A percentile compares a stretch with the other conserved stretches of the same genome.
These are phyloP conservation scores for Rhinoraja longicauda DNA, from an alignment of 2,797 vertebrate species.

Conservation along the genomic window DNA sequence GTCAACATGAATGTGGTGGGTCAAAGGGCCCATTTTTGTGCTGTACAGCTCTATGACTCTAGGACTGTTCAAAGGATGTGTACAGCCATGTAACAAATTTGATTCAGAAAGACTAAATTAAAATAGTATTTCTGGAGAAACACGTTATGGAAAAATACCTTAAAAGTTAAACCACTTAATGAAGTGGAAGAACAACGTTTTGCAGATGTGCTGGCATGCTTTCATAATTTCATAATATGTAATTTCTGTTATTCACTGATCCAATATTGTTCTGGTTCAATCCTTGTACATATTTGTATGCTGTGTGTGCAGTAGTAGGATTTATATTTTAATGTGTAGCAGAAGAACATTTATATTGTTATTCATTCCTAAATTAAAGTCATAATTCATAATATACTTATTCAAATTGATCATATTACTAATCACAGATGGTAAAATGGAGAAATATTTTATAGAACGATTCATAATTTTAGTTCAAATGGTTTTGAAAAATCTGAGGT, in stretches of 20 bases:
- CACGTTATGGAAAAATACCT: neutral
- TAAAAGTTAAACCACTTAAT: neutral
- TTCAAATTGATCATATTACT: no score
- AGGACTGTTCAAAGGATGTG: neutral
- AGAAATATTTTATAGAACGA: neutral
- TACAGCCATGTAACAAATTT: neutral
- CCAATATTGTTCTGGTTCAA: neutral
- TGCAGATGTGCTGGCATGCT: neutral
- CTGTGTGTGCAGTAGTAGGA: neutral
- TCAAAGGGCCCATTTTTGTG: no score
- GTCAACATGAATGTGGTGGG: no score
- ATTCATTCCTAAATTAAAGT: neutral
- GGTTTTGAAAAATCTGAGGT: neutral
- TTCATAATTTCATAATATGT: no score
- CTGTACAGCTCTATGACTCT: no score
- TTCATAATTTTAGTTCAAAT: neutral
- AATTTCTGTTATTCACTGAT: neutral
- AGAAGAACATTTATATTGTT: neutral
- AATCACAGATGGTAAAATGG: neutral
- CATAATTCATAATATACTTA: neutral
- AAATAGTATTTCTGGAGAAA: neutral
- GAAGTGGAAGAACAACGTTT: neutral
- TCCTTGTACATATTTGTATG: neutral
- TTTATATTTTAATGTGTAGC: neutral
- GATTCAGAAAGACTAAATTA: neutral